A percentile compares a stretch with the other conserved stretches of the same genome.
These are phyloP conservation scores for Rhagonycha lutea DNA, from an alignment of 2,888 invertebrate species.

Conservation along the genomic window DNA sequence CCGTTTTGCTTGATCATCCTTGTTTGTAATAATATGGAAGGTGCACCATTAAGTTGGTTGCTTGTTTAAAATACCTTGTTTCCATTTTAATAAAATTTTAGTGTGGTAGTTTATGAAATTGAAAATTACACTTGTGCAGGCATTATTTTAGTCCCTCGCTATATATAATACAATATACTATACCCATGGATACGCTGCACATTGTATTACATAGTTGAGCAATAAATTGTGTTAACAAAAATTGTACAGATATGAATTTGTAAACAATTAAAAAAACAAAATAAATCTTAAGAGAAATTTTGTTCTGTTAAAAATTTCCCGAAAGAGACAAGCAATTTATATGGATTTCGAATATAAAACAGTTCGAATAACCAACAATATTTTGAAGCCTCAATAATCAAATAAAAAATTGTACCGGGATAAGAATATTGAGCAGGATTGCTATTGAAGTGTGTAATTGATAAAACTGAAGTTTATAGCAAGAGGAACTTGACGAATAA, in stretches of 20 bases:
- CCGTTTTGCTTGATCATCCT: neutral
- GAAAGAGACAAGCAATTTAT: slow-evolving; percentile 1
- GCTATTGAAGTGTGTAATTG: slow-evolving; percentile 16
- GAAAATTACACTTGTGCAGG: neutral
- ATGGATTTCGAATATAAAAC: slow-evolving; percentile 1
- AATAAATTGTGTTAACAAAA: neutral
- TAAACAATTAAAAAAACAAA: neutral
- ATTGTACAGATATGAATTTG: neutral
- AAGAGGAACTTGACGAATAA: neutral
- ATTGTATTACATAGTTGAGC: neutral
- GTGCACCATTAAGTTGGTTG: neutral
- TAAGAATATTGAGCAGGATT: slow-evolving; percentile 12
- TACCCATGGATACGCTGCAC: neutral
- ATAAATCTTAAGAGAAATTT: neutral
- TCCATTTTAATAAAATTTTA: slow-evolving; percentile 1
- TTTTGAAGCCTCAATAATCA: slow-evolving; percentile 7
- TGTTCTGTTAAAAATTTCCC: neutral
- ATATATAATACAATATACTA: neutral
- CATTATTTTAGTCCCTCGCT: neutral
- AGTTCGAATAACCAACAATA: slow-evolving; percentile 1
- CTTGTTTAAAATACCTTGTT: neutral
- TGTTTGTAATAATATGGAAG: neutral
- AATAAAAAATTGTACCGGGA: slow-evolving; percentile 9
- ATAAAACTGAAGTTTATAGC: slow-evolving; percentile 8
- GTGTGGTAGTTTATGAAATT: slow-evolving; percentile 1